Percentiles rank a stretch among this genome's conserved stretches.
Conservation (phyloP, 2,888 invertebrate species). For the Drosophila maculinotata region DNA sequence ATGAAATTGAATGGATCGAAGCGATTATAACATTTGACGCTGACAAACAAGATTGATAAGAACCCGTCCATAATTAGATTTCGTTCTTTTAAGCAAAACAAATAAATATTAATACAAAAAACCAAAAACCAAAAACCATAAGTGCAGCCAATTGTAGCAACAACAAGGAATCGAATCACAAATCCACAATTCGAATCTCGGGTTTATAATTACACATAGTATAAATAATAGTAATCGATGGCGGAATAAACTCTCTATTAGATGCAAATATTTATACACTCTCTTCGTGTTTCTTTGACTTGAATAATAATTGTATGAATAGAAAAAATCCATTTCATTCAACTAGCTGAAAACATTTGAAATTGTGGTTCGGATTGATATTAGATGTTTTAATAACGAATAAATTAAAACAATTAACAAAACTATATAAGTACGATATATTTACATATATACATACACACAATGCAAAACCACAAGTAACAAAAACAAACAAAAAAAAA, state of each 20-base stretch:
- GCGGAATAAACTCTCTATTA: conserved; percentile 31
- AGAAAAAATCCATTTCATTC: conserved; percentile 36
- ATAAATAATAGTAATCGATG: conserved; percentile 24
- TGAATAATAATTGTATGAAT: conserved; percentile 32
- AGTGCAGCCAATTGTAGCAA: neutral
- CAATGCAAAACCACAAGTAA: conserved; percentile 31
- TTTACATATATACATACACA: conserved; percentile 46
- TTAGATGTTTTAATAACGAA: conserved; percentile 61
- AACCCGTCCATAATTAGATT: conserved; percentile 83
- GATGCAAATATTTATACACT: conserved; percentile 34
- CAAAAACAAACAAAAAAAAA: conserved; percentile 11
- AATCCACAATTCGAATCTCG: conserved; percentile 12
- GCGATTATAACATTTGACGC: conserved; percentile 44
- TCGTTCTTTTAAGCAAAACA: conserved; percentile 49
- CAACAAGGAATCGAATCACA: conserved; percentile 20
- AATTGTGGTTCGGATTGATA: conserved; percentile 67
- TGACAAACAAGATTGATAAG: conserved; percentile 82
- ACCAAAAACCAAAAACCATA: conserved; percentile 10
- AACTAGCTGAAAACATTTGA: conserved; percentile 43
- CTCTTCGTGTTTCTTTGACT: conserved; percentile 65
- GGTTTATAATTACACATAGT: conserved; percentile 12
- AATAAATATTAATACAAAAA: conserved; percentile 4
- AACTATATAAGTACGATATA: conserved; percentile 48
- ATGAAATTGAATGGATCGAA: conserved; percentile 38
- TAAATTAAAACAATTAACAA: conserved; percentile 19